Conservation (phyloP, 2,113 vertebrate genomes). For the Stegostoma tigrinum region DNA sequence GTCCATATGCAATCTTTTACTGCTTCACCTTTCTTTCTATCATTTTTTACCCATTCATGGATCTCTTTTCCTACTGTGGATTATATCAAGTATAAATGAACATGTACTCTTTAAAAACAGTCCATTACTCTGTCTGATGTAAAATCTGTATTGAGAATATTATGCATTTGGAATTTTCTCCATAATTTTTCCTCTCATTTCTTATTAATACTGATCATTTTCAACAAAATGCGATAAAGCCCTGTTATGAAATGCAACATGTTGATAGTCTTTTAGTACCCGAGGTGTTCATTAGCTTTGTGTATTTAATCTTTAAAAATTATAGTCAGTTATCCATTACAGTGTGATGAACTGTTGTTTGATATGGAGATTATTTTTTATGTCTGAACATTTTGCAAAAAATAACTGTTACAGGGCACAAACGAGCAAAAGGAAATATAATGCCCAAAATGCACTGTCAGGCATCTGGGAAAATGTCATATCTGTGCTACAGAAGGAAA, state of each 20-base stretch:
- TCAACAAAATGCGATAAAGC: background rate
- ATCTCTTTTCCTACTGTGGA: background rate
- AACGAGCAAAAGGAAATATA: background rate
- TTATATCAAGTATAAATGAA: background rate
- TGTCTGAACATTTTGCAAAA: background rate
- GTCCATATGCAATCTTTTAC: background rate
- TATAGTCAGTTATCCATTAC: too few relatives aligned
- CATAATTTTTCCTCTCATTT: background rate
- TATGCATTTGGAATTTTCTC: background rate
- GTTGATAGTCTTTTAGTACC: background rate
- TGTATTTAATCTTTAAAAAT: background rate
- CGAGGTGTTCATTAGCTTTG: background rate
- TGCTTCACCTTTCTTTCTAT: background rate
- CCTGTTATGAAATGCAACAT: background rate
- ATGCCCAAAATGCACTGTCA: background rate
- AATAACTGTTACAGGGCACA: background rate
- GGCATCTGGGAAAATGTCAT: background rate
- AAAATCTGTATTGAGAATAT: background rate
- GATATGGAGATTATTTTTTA: background rate
- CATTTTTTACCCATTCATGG: background rate
- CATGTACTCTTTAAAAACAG: background rate
- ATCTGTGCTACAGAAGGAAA: background rate
- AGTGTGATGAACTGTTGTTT: background rate
- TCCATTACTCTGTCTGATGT: background rate
- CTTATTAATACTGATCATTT: background rate